phyloP scores from a whole-genome alignment of 2,113 vertebrate species.

The Indri indri region DNA sequence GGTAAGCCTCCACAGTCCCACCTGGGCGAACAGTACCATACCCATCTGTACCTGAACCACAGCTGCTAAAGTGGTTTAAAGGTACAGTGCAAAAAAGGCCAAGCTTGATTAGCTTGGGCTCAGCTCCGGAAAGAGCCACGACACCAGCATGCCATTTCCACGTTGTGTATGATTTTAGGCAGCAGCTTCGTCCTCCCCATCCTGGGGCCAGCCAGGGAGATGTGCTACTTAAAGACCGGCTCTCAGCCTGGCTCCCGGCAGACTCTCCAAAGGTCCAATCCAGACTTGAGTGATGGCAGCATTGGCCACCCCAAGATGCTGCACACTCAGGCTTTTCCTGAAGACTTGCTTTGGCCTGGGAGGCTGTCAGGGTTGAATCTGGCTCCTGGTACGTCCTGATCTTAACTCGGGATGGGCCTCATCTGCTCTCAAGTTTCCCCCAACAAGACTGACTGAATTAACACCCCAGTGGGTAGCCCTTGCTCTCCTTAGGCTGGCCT shows the following conservation, averaged over 20 bases:
- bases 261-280: neutral
- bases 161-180: neutral
- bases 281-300: neutral
- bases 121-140: neutral
- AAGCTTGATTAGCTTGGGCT: neutral
- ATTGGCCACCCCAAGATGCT: neutral
- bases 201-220: neutral
- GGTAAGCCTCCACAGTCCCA: neutral
- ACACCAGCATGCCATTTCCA: neutral
- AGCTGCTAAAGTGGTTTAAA: neutral
- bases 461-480: neutral
- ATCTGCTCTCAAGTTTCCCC: neutral
- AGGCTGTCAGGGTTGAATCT: neutral
- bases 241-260: neutral
- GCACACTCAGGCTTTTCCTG: neutral
- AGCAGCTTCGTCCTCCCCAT: neutral
- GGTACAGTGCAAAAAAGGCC: neutral
- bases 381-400: neutral
- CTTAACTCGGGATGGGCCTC: neutral
- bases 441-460: neutral
- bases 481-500: neutral
- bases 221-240: neutral
- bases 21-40: neutral
- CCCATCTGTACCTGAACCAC: neutral
- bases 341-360: neutral